Evolutionary conservation across 2,888 invertebrate species (phyloP).

Genomic region (Isoperla grammatica): DNA sequence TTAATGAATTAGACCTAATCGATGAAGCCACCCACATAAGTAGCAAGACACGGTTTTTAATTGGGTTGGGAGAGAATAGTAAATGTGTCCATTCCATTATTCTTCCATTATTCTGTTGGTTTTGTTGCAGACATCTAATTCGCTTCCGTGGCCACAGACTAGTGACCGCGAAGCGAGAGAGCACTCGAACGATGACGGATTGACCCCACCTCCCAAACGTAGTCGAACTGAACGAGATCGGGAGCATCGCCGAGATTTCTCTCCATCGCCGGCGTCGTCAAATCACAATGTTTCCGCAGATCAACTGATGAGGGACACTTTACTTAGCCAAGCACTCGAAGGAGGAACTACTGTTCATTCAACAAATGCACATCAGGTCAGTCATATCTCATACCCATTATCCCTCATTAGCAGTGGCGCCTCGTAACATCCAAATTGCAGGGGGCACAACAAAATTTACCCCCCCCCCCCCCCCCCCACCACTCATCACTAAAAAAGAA

Average conservation of each 20-base stretch:
- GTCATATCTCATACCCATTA: too few relatives aligned
- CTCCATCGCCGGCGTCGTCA: constrained; percentile 36
- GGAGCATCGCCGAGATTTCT: constrained; percentile 36
- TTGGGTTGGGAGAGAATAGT: too few relatives aligned
- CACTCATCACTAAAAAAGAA: too few relatives aligned
- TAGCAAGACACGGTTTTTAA: too few relatives aligned
- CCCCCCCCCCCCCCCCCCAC: too few relatives aligned
- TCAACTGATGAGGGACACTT: constrained; percentile 60
- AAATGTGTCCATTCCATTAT: too few relatives aligned
- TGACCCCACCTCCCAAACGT: constrained; percentile 62
- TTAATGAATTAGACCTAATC: too few relatives aligned
- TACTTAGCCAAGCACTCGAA: constrained; percentile 72
- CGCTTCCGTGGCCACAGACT: constrained; percentile 57
- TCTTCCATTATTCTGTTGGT: too few relatives aligned
- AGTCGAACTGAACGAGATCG: constrained; percentile 61
- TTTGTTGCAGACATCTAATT: constrained; percentile 49
- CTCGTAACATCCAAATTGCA: too few relatives aligned
- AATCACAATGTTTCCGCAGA: constrained; percentile 36
- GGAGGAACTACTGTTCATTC: constrained; percentile 62
- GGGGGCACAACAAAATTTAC: too few relatives aligned
- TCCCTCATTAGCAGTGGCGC: too few relatives aligned
- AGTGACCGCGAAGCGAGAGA: constrained; percentile 40
- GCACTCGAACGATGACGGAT: constrained; percentile 48
- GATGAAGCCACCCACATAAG: too few relatives aligned
- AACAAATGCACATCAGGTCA: constrained; percentile 30